These are phyloP conservation scores for Balearica regulorum DNA, from an alignment of 2,797 vertebrate genomes.

Conservation along the genomic window DNA sequence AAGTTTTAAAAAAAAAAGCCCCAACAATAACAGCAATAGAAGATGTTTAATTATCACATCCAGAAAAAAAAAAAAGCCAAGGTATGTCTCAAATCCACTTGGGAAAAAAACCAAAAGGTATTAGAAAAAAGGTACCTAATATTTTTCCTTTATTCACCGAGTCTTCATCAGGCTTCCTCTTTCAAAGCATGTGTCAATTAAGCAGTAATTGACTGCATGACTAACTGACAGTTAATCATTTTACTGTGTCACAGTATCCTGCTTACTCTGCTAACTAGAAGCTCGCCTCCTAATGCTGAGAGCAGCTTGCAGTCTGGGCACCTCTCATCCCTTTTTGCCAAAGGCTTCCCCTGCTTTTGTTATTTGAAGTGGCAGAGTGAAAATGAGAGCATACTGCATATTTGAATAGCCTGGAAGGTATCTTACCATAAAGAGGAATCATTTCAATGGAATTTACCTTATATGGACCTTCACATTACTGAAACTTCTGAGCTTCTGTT, in stretches of 20 bases:
- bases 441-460: conserved; percentile 71
- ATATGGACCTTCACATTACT: conserved; percentile 78
- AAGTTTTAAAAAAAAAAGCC: not conserved
- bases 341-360: not conserved
- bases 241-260: not conserved
- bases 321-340: not conserved
- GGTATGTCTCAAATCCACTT: not conserved
- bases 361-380: not conserved
- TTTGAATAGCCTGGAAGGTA: not conserved
- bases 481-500: conserved; percentile 81
- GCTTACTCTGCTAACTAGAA: not conserved
- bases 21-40: not conserved
- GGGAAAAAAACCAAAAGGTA: not conserved
- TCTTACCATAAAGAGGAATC: not conserved
- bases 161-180: not conserved
- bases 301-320: not conserved
- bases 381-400: not conserved
- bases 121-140: not conserved
- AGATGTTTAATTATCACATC: not conserved
- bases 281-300: not conserved
- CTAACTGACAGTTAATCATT: not conserved
- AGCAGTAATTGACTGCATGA: not conserved
- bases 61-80: not conserved
- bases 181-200: not conserved
- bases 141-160: not conserved